Evolutionary conservation across 1,140 invertebrate genomes (phyloP).

Genomic region (Platorchestia sp.): DNA sequence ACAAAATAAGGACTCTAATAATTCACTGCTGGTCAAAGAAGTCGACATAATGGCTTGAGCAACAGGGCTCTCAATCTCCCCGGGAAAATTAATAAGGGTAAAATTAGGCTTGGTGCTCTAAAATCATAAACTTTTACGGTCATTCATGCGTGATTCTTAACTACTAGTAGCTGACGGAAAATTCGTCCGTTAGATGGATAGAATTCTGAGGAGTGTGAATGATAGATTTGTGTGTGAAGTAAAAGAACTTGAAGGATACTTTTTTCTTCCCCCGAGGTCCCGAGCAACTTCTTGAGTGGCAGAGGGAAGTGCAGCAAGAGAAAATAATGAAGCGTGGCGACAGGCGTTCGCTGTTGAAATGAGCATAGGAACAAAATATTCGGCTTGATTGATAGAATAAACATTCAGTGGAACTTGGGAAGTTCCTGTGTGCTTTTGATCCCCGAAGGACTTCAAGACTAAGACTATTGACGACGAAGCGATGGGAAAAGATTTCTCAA

Average conservation of each 20-base stretch:
- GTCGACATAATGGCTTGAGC: not conserved
- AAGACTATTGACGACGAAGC: not conserved
- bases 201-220: no score
- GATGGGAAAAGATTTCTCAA: not conserved
- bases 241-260: not conserved
- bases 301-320: not conserved
- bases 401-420: not conserved
- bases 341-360: no score
- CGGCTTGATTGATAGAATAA: not conserved
- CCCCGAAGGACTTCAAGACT: not conserved
- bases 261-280: not conserved
- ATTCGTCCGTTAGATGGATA: not conserved
- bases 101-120: not conserved
- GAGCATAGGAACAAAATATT: no score
- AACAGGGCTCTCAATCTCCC: not conserved
- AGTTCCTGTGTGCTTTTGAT: not conserved
- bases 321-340: no score
- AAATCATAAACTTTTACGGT: not conserved
- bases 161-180: not conserved
- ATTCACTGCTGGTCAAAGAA: not conserved
- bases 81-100: not conserved
- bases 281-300: not conserved
- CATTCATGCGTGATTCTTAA: not conserved
- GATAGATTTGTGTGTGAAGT: no score
- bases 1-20: not conserved